Percentiles rank a stretch among this genome's conserved stretches.
Conservation (phyloP, 2,113 vertebrate genomes). For the Petrocephalus zakoni region DNA sequence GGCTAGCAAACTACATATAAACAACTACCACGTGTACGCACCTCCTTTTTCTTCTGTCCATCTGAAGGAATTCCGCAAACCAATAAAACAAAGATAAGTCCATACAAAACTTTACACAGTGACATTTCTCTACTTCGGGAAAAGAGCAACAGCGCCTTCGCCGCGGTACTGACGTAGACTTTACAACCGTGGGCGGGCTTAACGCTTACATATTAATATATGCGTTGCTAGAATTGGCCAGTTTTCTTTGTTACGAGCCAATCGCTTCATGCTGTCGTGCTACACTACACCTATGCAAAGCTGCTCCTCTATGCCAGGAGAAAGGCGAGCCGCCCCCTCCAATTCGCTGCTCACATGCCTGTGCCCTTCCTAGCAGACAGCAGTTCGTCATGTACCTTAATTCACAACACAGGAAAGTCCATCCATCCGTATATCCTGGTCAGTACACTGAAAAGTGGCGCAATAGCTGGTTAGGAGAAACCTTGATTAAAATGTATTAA, state of each 20-base stretch:
- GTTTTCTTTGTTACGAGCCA: not conserved
- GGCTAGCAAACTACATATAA: not conserved
- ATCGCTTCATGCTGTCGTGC: not conserved
- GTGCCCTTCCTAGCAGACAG: not conserved
- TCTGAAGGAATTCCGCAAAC: slow-evolving; percentile 35
- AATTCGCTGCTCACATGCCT: not conserved
- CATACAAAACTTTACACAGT: slow-evolving; percentile 45
- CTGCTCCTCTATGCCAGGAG: not conserved
- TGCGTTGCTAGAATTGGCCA: not conserved
- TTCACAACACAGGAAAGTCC: not conserved
- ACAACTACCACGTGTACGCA: slow-evolving; percentile 26
- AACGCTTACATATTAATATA: not conserved
- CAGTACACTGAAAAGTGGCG: not conserved
- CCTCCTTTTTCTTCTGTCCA: slow-evolving; percentile 78
- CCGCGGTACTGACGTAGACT: not conserved
- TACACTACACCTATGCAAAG: not conserved
- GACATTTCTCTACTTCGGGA: slow-evolving; percentile 44
- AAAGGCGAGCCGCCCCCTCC: not conserved
- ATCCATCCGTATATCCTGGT: not conserved
- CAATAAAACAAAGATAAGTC: slow-evolving; percentile 32
- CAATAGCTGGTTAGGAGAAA: not conserved
- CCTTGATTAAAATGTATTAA: not conserved
- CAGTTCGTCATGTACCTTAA: not conserved
- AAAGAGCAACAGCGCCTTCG: not conserved
- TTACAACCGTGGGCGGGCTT: slow-evolving; percentile 9